phyloP scores from a whole-genome alignment of 2,888 invertebrate genomes.

The Acronicta psi region DNA sequence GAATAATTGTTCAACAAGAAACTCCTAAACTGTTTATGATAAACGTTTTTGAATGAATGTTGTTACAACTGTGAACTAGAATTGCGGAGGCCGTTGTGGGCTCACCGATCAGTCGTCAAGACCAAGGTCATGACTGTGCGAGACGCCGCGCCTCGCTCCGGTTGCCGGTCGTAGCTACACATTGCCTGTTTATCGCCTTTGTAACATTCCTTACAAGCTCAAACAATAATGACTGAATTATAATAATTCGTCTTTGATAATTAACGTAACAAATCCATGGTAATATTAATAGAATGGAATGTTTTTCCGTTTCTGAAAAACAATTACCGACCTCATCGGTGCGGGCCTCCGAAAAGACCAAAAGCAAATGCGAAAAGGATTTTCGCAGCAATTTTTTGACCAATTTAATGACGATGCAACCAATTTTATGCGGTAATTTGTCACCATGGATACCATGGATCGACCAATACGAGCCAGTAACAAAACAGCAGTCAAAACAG shows the following conservation, averaged over 20 bases:
- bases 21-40: constrained; percentile 34
- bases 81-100: constrained; percentile 76
- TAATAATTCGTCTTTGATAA: constrained; percentile 15
- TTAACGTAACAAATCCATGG: too few relatives aligned
- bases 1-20: background rate
- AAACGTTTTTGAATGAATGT: constrained; percentile 45
- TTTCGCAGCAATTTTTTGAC: too few relatives aligned
- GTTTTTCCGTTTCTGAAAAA: too few relatives aligned
- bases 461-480: too few relatives aligned
- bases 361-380: too few relatives aligned
- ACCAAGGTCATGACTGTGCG: constrained; percentile 76
- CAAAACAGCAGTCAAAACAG: too few relatives aligned
- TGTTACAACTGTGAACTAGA: constrained; percentile 41
- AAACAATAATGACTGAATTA: constrained; percentile 38
- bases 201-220: constrained; percentile 56
- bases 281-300: too few relatives aligned
- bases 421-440: too few relatives aligned
- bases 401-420: too few relatives aligned
- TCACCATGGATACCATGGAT: too few relatives aligned
- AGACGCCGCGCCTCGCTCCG: constrained; percentile 32
- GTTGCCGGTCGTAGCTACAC: constrained; percentile 35
- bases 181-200: constrained; percentile 51
- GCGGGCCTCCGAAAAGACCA: too few relatives aligned
- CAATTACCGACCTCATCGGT: too few relatives aligned
- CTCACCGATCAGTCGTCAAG: constrained; percentile 80